These are phyloP conservation scores for Apaloderma vittatum DNA, from an alignment of 2,113 vertebrate genomes.

Conservation along the genomic window DNA sequence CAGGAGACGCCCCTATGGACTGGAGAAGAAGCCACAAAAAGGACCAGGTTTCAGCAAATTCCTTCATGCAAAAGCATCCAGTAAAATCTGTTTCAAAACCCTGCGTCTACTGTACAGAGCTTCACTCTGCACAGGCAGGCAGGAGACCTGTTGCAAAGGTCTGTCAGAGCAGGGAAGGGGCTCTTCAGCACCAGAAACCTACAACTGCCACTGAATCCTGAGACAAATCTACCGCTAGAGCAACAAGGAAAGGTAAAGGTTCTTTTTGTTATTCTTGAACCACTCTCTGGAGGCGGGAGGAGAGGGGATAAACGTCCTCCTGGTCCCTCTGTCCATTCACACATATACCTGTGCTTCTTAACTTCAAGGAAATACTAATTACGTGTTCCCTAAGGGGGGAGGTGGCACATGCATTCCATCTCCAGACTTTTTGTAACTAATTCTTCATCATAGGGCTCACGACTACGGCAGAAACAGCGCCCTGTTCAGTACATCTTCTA, in stretches of 20 bases:
- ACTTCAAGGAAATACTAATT: background rate
- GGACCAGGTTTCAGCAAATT: background rate
- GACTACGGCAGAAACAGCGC: background rate
- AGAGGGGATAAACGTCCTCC: background rate
- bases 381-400: rapidly evolving
- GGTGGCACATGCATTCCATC: background rate
- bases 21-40: background rate
- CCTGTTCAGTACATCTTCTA: background rate
- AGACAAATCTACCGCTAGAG: background rate
- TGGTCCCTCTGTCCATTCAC: background rate
- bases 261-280: background rate
- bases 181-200: background rate
- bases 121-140: background rate
- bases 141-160: background rate
- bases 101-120: rapidly evolving
- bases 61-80: background rate
- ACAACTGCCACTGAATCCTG: rapidly evolving
- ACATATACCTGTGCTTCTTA: rapidly evolving
- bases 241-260: background rate
- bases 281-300: rapidly evolving
- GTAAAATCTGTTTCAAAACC: background rate
- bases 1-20: background rate
- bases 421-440: background rate
- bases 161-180: background rate
- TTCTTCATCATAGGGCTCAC: background rate